Evolutionary conservation across 2,888 invertebrate species (phyloP).

Genomic region (Leptinotarsa peninsularis): DNA sequence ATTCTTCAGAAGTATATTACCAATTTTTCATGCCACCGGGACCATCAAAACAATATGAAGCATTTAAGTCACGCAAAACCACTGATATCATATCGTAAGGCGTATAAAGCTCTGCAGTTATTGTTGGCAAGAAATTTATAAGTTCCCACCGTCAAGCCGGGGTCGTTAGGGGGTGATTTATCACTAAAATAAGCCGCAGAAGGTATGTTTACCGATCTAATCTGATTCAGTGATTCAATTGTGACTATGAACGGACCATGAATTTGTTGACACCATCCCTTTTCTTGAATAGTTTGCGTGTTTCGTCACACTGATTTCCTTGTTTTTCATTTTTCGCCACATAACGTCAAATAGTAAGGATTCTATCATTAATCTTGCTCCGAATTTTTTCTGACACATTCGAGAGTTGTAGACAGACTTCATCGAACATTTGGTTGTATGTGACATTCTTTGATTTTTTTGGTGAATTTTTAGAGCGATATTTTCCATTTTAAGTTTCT

Average conservation of each 20-base stretch:
- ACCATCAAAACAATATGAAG: slow-evolving; percentile 45
- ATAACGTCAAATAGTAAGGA: no score
- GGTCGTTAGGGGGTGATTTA: slow-evolving; percentile 34
- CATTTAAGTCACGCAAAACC: slow-evolving; percentile 42
- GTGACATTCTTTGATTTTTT: no score
- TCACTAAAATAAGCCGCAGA: slow-evolving; percentile 3
- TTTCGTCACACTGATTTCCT: no score
- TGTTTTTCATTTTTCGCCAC: no score
- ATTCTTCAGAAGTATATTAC: slow-evolving; percentile 51
- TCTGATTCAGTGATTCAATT: not conserved
- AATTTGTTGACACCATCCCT: not conserved
- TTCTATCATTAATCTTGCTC: no score
- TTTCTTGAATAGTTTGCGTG: no score
- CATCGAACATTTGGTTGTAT: no score
- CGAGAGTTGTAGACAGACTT: no score
- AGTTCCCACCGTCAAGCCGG: slow-evolving; percentile 29
- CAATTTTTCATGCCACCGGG: slow-evolving; percentile 42
- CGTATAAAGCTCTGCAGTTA: slow-evolving; percentile 30
- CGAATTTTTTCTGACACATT: no score
- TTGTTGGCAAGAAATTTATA: slow-evolving; percentile 37
- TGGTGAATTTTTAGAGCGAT: no score
- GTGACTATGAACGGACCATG: not conserved
- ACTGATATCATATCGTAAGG: slow-evolving; percentile 36
- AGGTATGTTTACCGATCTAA: not conserved
- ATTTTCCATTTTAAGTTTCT: no score